Evolutionary conservation across 2,888 invertebrate species (phyloP), one percentile per base, ranked within the genome.

Genomic region (Linyphia triangularis): DNA sequence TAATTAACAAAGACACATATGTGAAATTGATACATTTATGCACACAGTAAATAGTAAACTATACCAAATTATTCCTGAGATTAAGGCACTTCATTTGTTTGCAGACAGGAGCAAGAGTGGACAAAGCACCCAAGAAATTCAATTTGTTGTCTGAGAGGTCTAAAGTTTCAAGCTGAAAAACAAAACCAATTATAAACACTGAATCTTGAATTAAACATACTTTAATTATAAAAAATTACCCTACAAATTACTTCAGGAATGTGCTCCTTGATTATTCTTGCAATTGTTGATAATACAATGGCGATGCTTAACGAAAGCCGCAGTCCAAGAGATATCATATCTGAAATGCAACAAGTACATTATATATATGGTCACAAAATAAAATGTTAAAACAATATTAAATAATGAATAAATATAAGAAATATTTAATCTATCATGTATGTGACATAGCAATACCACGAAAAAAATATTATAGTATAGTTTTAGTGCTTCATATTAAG

Each of bases 181-280:
- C 19, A 82, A 1, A 51, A n/a, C n/a, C 37, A 63, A 4, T 1
- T 69, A 69, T 28, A 30, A 33, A n/a, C 9, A 40, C 22, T 22
- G 22, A 30, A 59, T 33, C 0, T 0, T 30, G 9, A 30, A n/a
- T 10, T 51, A 26, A 16, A 43, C 16, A 40, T 16, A 13, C 40
- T 40, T 40, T 16, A 40, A 40, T n/a, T n/a, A 40, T 40, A 40
- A 51, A 51, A 51, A 51, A 51, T 1, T n/a, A 51, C n/a, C n/a
- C 9, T 51, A 59, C 51, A 75, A 37, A 73, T 37, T 61, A 90
- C 93, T 92, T 96, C 95, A 0, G 97, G 97, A 92, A 97, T 96
- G 92, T 97, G 95, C 90, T 96, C 96, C 13, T 95, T 94, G 61
- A 98, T 96, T 37, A 98, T 96, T 88, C 96, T 95, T 37, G 97